These are phyloP conservation scores for Thymallus thymallus DNA, from an alignment of 2,113 vertebrate species.

Conservation along the genomic window DNA sequence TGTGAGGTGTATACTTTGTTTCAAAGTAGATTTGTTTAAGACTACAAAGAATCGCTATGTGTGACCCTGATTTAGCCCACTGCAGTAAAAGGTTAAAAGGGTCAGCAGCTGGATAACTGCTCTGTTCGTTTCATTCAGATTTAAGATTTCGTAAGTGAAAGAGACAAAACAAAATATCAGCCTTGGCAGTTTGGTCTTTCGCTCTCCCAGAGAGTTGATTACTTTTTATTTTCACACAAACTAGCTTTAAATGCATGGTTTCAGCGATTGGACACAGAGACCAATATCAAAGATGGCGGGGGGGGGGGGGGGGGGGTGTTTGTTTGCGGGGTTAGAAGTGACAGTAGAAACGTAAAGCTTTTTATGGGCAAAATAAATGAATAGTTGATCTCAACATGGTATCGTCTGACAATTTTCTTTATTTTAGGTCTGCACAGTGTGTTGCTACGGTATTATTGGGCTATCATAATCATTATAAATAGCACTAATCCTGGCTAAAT, in stretches of 20 bases:
- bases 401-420: background rate
- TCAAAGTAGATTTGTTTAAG: no score
- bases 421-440: no score
- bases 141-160: no score
- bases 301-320: no score
- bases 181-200: conserved; percentile 23
- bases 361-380: conserved; percentile 26
- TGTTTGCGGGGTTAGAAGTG: no score
- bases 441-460: no score
- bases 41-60: no score
- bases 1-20: no score
- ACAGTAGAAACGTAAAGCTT: conserved; percentile 20
- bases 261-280: conserved; percentile 34
- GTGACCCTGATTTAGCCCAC: no score
- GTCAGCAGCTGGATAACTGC: conserved; percentile 24
- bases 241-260: conserved; percentile 39
- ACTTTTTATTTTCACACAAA: conserved; percentile 26
- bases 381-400: conserved; percentile 14
- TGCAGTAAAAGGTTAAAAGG: conserved; percentile 7
- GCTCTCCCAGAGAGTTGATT: conserved; percentile 28
- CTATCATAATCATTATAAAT: no score
- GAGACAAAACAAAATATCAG: conserved; percentile 11
- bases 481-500: no score
- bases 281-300: conserved; percentile 31
- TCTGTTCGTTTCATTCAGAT: no score